Evolutionary conservation across 2,888 invertebrate species (phyloP).

Genomic region (Byasa hedistus): DNA sequence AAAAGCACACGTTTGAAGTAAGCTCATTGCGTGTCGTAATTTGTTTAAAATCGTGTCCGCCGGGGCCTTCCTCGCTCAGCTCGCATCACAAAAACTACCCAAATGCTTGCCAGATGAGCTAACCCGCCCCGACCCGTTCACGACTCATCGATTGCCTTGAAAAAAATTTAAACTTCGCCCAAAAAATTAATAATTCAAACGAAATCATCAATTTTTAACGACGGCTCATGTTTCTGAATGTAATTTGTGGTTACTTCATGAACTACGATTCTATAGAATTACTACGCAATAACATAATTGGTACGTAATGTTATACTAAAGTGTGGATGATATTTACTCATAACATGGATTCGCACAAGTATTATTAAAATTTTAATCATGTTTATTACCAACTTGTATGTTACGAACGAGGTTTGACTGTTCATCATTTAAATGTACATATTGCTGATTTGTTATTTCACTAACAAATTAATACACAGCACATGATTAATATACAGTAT

Average conservation of each 20-base stretch:
- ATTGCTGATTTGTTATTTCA: neutral
- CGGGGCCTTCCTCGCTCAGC: constrained; percentile 68
- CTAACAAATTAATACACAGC: constrained; percentile 9
- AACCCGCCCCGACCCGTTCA: constrained; percentile 73
- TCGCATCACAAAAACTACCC: constrained; percentile 71
- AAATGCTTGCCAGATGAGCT: constrained; percentile 76
- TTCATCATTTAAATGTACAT: neutral
- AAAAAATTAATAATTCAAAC: constrained; percentile 63
- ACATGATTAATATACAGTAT: constrained; percentile 7
- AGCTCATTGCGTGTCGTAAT: constrained; percentile 63
- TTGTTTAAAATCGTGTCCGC: constrained; percentile 67
- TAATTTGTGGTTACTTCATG: constrained; percentile 29
- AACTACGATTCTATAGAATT: constrained; percentile 11
- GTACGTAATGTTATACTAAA: constrained; percentile 9
- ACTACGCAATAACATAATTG: constrained; percentile 25
- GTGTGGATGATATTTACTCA: constrained; percentile 7
- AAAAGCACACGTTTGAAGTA: constrained; percentile 32
- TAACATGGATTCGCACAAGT: neutral
- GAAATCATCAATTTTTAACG: constrained; percentile 55
- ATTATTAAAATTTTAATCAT: neutral
- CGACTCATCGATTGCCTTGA: constrained; percentile 75
- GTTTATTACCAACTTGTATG: neutral
- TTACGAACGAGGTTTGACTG: neutral
- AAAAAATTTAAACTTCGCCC: constrained; percentile 73
- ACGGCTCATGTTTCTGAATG: constrained; percentile 41